Percentiles rank a stretch among this genome's conserved stretches.
phyloP scores from a whole-genome alignment of 2,113 vertebrate species.

The Gavialis gangeticus region DNA sequence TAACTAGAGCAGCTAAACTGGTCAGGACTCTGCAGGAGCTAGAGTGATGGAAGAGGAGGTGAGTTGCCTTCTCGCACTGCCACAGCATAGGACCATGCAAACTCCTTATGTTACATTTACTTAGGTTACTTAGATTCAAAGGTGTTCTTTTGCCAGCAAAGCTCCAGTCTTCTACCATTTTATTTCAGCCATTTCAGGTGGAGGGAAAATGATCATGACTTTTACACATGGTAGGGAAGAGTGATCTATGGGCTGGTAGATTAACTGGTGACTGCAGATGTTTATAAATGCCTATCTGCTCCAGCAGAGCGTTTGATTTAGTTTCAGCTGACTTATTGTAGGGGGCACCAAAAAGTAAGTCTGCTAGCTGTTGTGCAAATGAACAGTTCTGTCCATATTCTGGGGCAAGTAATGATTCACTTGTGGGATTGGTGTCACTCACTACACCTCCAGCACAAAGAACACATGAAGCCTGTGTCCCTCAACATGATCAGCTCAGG shows the following conservation, averaged over 20 bases:
- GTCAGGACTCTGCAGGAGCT: background rate
- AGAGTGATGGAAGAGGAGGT: background rate
- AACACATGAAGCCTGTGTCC: background rate
- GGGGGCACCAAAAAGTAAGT: too few relatives aligned
- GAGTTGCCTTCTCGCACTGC: background rate
- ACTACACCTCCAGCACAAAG: background rate
- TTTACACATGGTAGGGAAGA: background rate
- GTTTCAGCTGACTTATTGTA: too few relatives aligned
- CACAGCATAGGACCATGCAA: background rate
- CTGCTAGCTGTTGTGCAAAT: background rate
- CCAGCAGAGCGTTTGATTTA: background rate
- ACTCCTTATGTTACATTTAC: background rate
- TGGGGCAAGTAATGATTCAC: background rate
- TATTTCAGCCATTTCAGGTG: background rate
- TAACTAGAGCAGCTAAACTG: background rate
- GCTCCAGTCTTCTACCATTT: background rate
- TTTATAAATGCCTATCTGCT: background rate
- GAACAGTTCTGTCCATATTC: background rate
- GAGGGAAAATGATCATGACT: background rate
- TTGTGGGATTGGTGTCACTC: background rate
- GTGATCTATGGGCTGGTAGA: background rate
- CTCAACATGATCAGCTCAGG: background rate
- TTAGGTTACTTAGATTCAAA: background rate
- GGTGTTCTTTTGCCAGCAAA: background rate
- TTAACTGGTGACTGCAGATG: background rate